These are phyloP conservation scores for Scaptomyza montana DNA, from an alignment of 1,140 invertebrate genomes.

Conservation along the genomic window DNA sequence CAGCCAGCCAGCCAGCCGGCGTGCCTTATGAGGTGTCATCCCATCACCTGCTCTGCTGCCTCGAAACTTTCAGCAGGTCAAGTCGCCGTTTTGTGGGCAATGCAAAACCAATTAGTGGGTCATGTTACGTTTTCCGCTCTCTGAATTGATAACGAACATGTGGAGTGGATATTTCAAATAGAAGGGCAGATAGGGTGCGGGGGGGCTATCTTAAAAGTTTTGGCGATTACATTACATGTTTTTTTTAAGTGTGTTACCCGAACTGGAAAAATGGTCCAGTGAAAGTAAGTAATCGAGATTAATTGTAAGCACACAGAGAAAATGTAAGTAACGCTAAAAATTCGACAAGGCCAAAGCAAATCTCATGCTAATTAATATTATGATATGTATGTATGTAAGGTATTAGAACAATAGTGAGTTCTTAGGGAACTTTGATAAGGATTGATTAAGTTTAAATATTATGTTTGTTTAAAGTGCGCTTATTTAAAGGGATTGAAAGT, in stretches of 20 bases:
- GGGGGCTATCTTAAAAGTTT: not conserved
- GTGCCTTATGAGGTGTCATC: slow-evolving; percentile 64
- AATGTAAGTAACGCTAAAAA: not conserved
- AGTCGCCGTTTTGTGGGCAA: slow-evolving; percentile 51
- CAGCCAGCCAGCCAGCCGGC: not conserved
- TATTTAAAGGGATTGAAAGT: too few species aligned
- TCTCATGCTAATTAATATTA: too few species aligned
- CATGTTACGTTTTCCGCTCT: slow-evolving; percentile 49
- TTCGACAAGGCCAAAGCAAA: too few species aligned
- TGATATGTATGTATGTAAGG: too few species aligned
- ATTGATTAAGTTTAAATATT: too few species aligned
- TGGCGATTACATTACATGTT: not conserved
- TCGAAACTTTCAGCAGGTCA: slow-evolving; percentile 72
- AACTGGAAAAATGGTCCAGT: slow-evolving; percentile 2
- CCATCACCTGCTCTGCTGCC: slow-evolving; percentile 44
- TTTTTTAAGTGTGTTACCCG: not conserved
- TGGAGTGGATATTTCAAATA: not conserved
- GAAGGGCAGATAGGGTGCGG: too few species aligned
- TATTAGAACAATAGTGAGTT: too few species aligned
- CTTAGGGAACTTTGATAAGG: too few species aligned
- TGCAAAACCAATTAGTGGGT: slow-evolving; percentile 73
- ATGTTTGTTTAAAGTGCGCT: too few species aligned
- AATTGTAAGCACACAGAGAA: not conserved
- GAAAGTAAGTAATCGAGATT: not conserved
- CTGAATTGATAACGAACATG: slow-evolving; percentile 21